Base-by-base conservation (phyloP, 1,140 invertebrate species). In the Calephelis virginiensis region DNA sequence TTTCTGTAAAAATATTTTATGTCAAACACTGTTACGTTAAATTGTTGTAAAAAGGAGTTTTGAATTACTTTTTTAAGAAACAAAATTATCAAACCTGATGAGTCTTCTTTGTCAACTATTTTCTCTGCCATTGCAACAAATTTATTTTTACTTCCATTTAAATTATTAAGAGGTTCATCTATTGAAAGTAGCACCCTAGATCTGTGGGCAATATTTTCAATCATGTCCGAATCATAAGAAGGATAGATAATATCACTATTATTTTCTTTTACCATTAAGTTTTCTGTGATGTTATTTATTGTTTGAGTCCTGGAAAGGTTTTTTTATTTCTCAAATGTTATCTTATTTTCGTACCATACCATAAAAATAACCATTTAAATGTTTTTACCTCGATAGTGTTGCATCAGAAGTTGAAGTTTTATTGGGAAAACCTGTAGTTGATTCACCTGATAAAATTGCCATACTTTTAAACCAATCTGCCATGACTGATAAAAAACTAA, bases 131-230 rank as follows among this genome's bases (percentile, higher is more conserved):
- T 1, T 12, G 9, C 1, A 3, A 4, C 17, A 6, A 28, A 11
- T 10, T 6, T 17, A 6, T 14, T 56, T 38, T 37, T 28, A 56
- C 12, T 56, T 56, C 17, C 11, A 12, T 12, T 6, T 4, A n/a
- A 37, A 2, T 6, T 28, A 53, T 28, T 11, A 53, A 56, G 0
- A 37, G 53, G 70, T 47, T 77, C 74, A 45, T 77, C 71, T 53
- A 82, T 11, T 8, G 79, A 73, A 62, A 89, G 66, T 6, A 89
- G 67, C 0, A 80, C 68, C 75, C 86, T 78, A 9, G 84, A 84
- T 67, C 77, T 76, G 38, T 83, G 78, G 8, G 74, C 76, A 12
- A 78, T 82, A 60, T 86, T 86, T 10, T 81, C 75, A 49, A 78
- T 68, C 68, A 80, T 80, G 17, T 80, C 75, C 0, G 73, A 64